Evolutionary conservation across 1,140 invertebrate genomes (phyloP), one percentile per base, ranked within the genome.

Genomic region (Leptestheria dahalacensis): DNA sequence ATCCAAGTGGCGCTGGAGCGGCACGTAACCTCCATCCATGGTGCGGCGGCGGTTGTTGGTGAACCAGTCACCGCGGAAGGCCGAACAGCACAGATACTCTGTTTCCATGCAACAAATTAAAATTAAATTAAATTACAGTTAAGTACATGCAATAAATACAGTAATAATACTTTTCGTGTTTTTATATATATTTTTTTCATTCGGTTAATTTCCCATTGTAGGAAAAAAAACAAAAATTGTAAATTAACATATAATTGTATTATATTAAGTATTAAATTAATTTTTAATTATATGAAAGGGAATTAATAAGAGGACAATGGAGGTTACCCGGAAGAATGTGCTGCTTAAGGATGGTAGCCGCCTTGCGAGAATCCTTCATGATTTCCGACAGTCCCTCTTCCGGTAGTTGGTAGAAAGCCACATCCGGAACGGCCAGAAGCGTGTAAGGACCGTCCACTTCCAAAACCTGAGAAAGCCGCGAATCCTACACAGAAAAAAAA

Each of bases 81-180:
- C 78, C 20, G 78, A 70, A 64, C 79, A 81, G 67, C 79, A 81
- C n/a, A 81, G 66, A 15, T 76, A 71, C 68, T 81, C 79, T 75
- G 67, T 9, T 67, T 68, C 61, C 60, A n/a, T n/a, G n/a, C n/a
- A n/a, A 46, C 20, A 58, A 63, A 61, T 49, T 54, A 10, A 61
- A 47, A 59, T 25, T 3, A 25, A 10, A 60, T n/a, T 6, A 15
- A 9, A 29, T 18, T n/a, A 29, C n/a, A n/a, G n/a, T n/a, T n/a
- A n/a, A n/a, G n/a, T n/a, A n/a, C n/a, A n/a, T n/a, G n/a, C n/a
- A n/a, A n/a, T n/a, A n/a, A n/a, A n/a, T n/a, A n/a, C n/a, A n/a
- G n/a, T n/a, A n/a, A n/a, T n/a, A n/a, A n/a, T n/a, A n/a, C n/a
- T n/a, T n/a, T n/a, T n/a, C n/a, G n/a, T n/a, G n/a, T n/a, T n/a